Conservation (phyloP, 2,797 vertebrate species). For the Limnodromus scolopaceus region DNA sequence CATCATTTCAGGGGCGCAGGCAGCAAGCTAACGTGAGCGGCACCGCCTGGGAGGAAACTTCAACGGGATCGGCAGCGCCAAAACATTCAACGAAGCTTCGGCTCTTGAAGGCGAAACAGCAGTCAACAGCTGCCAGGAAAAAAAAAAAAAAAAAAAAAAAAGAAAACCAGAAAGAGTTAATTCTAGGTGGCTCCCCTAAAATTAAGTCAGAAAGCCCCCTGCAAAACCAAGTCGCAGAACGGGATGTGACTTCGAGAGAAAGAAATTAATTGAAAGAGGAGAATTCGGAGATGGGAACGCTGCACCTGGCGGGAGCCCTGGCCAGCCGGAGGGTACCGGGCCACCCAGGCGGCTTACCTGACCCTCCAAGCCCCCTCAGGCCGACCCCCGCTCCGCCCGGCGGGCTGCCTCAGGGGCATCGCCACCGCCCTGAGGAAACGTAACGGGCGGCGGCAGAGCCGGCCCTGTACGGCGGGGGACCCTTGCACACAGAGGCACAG, state of each 20-base stretch:
- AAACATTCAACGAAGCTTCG: neutral
- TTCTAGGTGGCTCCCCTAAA: neutral
- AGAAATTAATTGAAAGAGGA: too few relatives aligned
- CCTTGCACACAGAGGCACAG: too few relatives aligned
- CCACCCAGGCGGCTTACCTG: neutral
- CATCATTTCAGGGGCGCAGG: slow-evolving; percentile 55
- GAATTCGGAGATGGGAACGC: accelerated
- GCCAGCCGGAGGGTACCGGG: neutral
- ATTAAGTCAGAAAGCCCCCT: too few relatives aligned
- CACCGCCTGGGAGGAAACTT: neutral
- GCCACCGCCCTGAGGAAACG: too few relatives aligned
- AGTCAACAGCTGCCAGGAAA: neutral
- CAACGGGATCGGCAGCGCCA: accelerated
- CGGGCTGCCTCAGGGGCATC: neutral
- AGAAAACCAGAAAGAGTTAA: neutral
- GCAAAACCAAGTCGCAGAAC: neutral
- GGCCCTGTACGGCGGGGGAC: too few relatives aligned
- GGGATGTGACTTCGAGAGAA: too few relatives aligned
- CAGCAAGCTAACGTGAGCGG: neutral
- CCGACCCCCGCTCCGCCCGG: neutral
- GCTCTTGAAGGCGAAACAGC: neutral
- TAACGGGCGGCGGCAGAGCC: too few relatives aligned
- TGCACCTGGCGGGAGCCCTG: neutral
- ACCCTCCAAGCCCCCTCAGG: too few relatives aligned
- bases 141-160: neutral